phyloP scores from a whole-genome alignment of 2,113 vertebrate genomes.

The Dermatemys mawii region DNA sequence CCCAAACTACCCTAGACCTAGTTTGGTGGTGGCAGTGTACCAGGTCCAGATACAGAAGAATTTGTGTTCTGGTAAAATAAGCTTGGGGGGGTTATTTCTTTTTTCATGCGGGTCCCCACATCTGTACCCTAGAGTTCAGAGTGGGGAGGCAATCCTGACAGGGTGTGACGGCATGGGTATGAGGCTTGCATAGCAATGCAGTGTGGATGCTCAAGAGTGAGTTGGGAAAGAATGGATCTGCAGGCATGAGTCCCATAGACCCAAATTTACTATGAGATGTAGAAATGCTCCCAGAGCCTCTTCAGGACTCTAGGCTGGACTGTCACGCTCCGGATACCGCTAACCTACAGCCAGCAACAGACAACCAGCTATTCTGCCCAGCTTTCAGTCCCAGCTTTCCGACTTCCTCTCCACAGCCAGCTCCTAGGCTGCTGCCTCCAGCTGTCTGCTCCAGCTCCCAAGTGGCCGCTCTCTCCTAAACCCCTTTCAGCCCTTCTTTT shows the following conservation, averaged over 20 bases:
- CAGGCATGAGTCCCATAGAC: not conserved
- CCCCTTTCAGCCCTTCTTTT: not conserved
- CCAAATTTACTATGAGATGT: not conserved
- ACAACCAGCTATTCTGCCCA: not conserved
- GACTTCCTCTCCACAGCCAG: not conserved
- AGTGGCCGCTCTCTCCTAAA: rapidly evolving
- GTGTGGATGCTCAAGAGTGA: not conserved
- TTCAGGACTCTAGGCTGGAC: slow-evolving; percentile 63
- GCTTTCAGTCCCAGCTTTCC: not conserved
- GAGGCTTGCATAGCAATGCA: too few relatives aligned
- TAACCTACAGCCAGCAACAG: slow-evolving; percentile 21
- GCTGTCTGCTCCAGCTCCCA: not conserved
- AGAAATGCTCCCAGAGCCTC: slow-evolving; percentile 49
- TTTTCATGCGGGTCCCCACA: too few relatives aligned
- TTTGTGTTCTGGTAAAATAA: too few relatives aligned
- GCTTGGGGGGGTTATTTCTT: too few relatives aligned
- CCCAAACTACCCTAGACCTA: too few relatives aligned
- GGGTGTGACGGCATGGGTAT: too few relatives aligned
- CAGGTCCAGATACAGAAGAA: too few relatives aligned
- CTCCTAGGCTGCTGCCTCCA: rapidly evolving
- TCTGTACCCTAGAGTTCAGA: too few relatives aligned
- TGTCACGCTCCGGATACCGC: slow-evolving; percentile 26
- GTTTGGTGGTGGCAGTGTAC: too few relatives aligned
- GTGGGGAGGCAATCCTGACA: too few relatives aligned
- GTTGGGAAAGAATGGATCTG: not conserved